These are phyloP conservation scores for Callinectes sapidus DNA, from an alignment of 2,888 invertebrate species.

Conservation along the genomic window DNA sequence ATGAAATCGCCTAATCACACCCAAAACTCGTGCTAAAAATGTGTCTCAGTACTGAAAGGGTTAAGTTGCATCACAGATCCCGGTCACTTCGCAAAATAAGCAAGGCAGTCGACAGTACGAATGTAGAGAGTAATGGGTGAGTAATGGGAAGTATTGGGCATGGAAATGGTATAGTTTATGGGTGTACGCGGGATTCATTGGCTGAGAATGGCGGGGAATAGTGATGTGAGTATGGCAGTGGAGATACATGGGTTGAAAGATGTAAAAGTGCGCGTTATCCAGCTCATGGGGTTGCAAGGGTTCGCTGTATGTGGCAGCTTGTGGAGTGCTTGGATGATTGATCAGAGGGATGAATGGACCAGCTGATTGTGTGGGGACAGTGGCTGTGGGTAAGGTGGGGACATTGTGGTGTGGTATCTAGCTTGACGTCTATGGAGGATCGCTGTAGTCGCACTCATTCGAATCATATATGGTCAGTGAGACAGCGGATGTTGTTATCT, in stretches of 20 bases:
- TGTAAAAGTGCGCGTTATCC: neutral
- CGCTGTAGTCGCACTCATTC: neutral
- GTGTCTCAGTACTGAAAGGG: too few relatives aligned
- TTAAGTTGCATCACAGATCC: too few relatives aligned
- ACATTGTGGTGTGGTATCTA: neutral
- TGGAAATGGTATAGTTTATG: neutral
- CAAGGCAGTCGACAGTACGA: too few relatives aligned
- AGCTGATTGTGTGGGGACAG: neutral
- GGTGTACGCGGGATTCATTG: neutral
- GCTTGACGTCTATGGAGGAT: neutral
- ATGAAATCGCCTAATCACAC: too few relatives aligned
- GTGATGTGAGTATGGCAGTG: too few relatives aligned
- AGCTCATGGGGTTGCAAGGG: neutral
- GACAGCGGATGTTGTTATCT: neutral
- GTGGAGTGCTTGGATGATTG: neutral
- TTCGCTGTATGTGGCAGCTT: neutral
- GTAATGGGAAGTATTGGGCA: too few relatives aligned
- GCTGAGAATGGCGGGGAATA: neutral
- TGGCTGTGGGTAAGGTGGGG: constrained; percentile 9
- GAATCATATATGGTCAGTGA: neutral
- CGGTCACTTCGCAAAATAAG: too few relatives aligned
- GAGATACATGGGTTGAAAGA: neutral
- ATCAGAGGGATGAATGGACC: neutral
- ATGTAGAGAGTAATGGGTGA: neutral
- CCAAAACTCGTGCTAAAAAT: too few relatives aligned